phyloP scores from a whole-genome alignment of 2,113 vertebrate genomes.

The Etheostoma cragini region DNA sequence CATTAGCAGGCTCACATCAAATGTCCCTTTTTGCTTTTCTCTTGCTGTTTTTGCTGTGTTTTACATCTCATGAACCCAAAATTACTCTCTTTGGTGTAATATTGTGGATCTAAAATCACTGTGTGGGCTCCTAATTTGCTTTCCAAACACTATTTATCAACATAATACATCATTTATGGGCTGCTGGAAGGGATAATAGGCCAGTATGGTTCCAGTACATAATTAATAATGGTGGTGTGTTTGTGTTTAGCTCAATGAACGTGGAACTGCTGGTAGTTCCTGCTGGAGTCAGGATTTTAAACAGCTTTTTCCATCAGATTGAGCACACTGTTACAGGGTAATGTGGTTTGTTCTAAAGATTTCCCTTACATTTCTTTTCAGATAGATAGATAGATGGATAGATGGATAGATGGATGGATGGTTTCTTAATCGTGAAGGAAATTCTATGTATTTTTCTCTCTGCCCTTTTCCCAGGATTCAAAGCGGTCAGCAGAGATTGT shows the following conservation, averaged over 20 bases:
- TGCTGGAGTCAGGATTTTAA: background rate
- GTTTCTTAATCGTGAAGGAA: no score
- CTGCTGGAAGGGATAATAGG: constrained; percentile 19
- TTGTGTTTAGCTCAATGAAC: constrained; percentile 30
- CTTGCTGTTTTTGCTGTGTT: background rate
- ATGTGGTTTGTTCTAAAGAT: constrained; percentile 1
- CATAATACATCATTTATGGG: constrained; percentile 22
- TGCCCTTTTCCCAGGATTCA: constrained; percentile 83
- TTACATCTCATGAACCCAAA: background rate
- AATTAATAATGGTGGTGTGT: constrained; percentile 30
- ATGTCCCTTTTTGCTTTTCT: background rate
- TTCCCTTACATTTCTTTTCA: background rate
- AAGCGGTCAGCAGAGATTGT: constrained; percentile 87
- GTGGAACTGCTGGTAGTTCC: constrained; percentile 5
- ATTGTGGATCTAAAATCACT: background rate
- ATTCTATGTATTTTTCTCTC: background rate
- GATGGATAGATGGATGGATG: no score
- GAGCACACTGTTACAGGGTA: background rate
- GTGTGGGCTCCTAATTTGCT: constrained; percentile 2
- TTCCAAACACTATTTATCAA: constrained; percentile 25
- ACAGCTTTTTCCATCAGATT: background rate
- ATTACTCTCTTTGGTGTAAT: background rate
- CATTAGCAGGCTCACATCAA: background rate
- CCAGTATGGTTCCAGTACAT: constrained; percentile 21
- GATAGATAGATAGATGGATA: no score